These are phyloP conservation scores for Neuroterus valhalla DNA, from an alignment of 1,140 invertebrate genomes.

Conservation along the genomic window DNA sequence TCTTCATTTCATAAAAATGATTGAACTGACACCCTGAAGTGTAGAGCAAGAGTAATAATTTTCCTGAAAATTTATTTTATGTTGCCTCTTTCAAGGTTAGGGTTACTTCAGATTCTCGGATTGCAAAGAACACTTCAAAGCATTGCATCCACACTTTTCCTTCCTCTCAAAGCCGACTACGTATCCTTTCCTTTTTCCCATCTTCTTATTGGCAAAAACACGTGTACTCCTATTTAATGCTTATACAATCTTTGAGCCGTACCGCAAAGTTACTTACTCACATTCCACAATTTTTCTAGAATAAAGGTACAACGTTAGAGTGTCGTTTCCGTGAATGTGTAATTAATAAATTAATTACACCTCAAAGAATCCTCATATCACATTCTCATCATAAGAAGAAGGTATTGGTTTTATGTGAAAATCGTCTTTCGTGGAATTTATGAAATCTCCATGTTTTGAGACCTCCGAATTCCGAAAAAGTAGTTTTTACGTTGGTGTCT, in stretches of 20 bases:
- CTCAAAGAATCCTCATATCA: too few relatives aligned
- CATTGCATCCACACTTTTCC: background rate
- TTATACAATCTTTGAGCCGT: background rate
- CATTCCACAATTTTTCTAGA: too few relatives aligned
- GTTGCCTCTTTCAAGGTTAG: background rate
- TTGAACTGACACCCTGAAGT: background rate
- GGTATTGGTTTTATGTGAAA: too few relatives aligned
- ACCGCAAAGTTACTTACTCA: too few relatives aligned
- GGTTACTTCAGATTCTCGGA: background rate
- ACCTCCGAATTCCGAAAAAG: too few relatives aligned
- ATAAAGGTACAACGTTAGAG: too few relatives aligned
- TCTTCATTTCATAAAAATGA: background rate
- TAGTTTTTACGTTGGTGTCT: too few relatives aligned
- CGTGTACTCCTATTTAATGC: constrained; percentile 18
- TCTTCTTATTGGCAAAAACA: background rate
- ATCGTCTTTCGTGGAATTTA: too few relatives aligned
- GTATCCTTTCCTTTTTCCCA: background rate
- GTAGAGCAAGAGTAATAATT: background rate
- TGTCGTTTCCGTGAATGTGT: too few relatives aligned
- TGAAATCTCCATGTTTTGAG: too few relatives aligned
- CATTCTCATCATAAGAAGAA: too few relatives aligned
- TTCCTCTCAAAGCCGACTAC: background rate
- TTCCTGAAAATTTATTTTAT: background rate
- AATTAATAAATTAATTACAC: too few relatives aligned
- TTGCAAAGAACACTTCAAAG: constrained; percentile 14